Conservation (phyloP, 2,888 invertebrate genomes). For the Bellardia bayeri region DNA sequence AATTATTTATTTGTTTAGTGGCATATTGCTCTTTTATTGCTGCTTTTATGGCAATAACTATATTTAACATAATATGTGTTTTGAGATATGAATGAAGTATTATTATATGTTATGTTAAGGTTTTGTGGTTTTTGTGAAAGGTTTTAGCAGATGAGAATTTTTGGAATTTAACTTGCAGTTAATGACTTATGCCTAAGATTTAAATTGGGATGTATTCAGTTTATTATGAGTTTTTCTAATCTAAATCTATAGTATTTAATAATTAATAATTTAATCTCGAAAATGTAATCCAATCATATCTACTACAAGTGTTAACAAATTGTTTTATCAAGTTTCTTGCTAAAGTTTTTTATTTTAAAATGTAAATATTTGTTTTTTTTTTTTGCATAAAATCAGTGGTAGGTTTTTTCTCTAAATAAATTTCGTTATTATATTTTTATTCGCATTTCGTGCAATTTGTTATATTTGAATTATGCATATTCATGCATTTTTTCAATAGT, state of each 20-base stretch:
- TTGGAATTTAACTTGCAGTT: not conserved
- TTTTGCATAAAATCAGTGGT: conserved; percentile 13
- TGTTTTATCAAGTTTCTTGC: conserved; percentile 34
- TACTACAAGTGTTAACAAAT: conserved; percentile 47
- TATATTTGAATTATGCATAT: conserved; percentile 63
- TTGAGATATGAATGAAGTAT: not conserved
- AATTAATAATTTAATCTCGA: too few species aligned
- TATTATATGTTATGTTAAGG: not conserved
- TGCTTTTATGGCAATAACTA: not conserved
- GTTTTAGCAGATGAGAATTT: not conserved
- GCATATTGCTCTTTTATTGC: not conserved
- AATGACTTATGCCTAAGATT: not conserved
- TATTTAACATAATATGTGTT: conserved; percentile 1
- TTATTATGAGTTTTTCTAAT: too few species aligned
- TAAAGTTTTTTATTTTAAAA: not conserved
- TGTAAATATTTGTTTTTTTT: not conserved
- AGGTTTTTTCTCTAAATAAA: conserved; percentile 22
- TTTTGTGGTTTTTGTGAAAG: not conserved
- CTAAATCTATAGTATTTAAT: too few species aligned
- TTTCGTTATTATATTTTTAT: conserved; percentile 41
- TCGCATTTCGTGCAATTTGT: conserved; percentile 69
- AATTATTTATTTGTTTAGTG: conserved; percentile 32
- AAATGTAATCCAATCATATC: not conserved
- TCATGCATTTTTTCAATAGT: conserved; percentile 54
- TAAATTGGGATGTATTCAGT: too few species aligned